These are phyloP conservation scores for Acrobasis repandana DNA, from an alignment of 2,888 invertebrate genomes.

Conservation along the genomic window DNA sequence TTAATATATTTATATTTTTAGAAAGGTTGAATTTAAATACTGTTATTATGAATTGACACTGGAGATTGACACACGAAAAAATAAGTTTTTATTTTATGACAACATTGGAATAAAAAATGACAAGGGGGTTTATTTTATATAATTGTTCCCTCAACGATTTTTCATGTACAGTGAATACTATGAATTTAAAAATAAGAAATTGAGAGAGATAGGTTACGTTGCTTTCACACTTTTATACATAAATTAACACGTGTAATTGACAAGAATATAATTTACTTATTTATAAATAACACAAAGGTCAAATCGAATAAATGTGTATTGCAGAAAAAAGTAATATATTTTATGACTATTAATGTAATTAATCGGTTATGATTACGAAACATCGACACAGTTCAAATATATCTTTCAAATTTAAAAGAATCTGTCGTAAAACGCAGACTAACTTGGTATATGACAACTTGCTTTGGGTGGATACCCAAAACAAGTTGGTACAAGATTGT, in stretches of 20 bases:
- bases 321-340: too few species aligned
- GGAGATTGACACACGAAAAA: not conserved
- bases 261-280: not conserved
- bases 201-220: slow-evolving; percentile 14
- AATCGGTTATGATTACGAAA: not conserved
- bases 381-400: not conserved
- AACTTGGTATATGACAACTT: too few species aligned
- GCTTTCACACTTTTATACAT: slow-evolving; percentile 13
- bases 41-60: not conserved
- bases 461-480: too few species aligned
- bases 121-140: not conserved
- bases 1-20: slow-evolving; percentile 11
- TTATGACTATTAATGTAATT: too few species aligned
- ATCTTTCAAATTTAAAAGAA: too few species aligned
- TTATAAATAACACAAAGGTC: too few species aligned
- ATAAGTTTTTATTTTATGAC: not conserved
- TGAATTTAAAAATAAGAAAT: not conserved
- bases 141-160: not conserved
- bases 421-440: too few species aligned
- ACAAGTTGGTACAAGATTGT: too few species aligned
- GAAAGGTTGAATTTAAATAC: not conserved
- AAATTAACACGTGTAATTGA: not conserved
- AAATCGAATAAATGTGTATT: too few species aligned
- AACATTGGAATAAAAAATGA: not conserved
- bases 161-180: not conserved